Base-by-base conservation (phyloP, 1,140 invertebrate genomes). In the Manduca sexta region DNA sequence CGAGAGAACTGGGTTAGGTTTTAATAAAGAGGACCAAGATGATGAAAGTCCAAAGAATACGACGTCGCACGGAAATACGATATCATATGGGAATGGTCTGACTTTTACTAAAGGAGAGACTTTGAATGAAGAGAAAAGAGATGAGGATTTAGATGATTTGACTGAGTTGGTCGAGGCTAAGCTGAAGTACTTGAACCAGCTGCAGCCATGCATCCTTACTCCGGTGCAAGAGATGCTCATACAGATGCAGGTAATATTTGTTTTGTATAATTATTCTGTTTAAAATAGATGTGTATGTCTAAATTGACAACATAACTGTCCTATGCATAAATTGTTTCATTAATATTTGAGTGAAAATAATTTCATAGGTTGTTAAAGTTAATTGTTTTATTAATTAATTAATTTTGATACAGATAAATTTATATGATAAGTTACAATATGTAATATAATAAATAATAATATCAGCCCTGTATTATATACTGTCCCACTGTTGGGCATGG, bases 81-180 rank as follows among this genome's bases (percentile, higher is more conserved):
- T 84, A 2, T 70, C 40, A 43, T 84, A 85, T 51, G 82, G 82
- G 0, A 83, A 80, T 30, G 80, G 77, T 6, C 49, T 85, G 12
- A 69, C 65, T 12, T 85, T 85, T 34, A 85, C 80, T 0, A 85
- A 83, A 47, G 82, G 82, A 0, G 82, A 84, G 42, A 68, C 60
- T 0, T 47, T 84, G 45, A 83, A 85, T 52, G 80, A 84, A 38
- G 79, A 76, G 1, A 76, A 78, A 21, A 70, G 66, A 33, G 80
- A 83, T 41, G 75, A 81, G 17, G 70, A 64, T 15, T 53, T 82
- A 8, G 74, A 82, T 13, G 72, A 82, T 38, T 17, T 69, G 46
- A 64, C 64, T 0, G 74, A 81, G 1, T 39, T 84, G 7, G 48
- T 85, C 4, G 79, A 77, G 42, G 70, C 76, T 0, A 83, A 83